Evolutionary conservation across 2,888 invertebrate genomes (phyloP).

Genomic region (Cybosia mesomella): DNA sequence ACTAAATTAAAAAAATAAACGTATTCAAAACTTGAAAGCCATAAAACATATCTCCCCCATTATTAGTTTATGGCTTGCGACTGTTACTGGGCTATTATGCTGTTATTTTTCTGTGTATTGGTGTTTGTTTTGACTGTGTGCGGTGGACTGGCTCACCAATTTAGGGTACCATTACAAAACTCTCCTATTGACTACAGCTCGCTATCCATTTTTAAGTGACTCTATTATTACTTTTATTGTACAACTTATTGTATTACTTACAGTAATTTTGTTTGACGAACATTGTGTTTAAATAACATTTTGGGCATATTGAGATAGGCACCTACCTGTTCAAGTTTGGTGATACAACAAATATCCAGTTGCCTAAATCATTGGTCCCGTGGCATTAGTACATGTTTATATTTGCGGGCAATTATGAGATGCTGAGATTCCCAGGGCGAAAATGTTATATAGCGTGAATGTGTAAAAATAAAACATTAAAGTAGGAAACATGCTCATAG

Average conservation of each 20-base stretch:
- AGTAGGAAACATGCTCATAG: not conserved
- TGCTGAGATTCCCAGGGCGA: too few species aligned
- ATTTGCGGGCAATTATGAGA: too few species aligned
- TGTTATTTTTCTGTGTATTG: constrained; percentile 80
- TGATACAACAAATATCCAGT: not conserved
- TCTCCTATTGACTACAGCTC: constrained; percentile 65
- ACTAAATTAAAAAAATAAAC: constrained; percentile 82
- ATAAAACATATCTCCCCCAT: constrained; percentile 87
- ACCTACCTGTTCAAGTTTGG: not conserved
- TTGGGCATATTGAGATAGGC: not conserved
- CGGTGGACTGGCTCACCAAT: constrained; percentile 76
- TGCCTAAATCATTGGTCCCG: not conserved
- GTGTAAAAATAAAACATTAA: not conserved
- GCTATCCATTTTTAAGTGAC: constrained; percentile 48
- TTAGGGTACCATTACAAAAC: constrained; percentile 74
- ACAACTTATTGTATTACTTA: constrained; percentile 31
- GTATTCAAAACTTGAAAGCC: constrained; percentile 84
- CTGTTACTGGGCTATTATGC: constrained; percentile 83
- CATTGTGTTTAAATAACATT: not conserved
- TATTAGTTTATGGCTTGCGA: constrained; percentile 85
- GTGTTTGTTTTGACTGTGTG: constrained; percentile 84
- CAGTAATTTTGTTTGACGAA: constrained; percentile 25
- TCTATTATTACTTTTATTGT: constrained; percentile 57
- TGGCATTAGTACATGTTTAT: too few species aligned
- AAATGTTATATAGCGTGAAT: not conserved